Conservation (phyloP, 1,140 invertebrate genomes). For the Temnothorax nylanderi region DNA sequence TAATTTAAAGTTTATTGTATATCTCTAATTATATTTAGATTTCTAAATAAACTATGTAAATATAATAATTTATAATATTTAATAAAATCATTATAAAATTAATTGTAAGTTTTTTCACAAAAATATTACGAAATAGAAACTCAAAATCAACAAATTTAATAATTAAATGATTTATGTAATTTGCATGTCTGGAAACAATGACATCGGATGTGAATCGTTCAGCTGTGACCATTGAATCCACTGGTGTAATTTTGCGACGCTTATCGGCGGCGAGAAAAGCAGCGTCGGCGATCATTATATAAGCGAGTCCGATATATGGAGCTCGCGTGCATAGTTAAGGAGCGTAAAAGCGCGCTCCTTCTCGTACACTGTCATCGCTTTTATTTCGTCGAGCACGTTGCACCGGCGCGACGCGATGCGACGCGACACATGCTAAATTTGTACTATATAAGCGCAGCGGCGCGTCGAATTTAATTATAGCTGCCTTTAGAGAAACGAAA, state of each 20-base stretch:
- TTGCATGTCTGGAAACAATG: background rate
- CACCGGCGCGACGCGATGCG: slow-evolving; percentile 34
- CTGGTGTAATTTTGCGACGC: slow-evolving; percentile 46
- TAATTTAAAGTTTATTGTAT: background rate
- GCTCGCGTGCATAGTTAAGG: slow-evolving; percentile 50
- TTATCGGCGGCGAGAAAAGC: slow-evolving; percentile 63
- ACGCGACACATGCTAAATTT: slow-evolving; percentile 54
- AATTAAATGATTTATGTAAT: background rate
- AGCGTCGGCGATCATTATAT: slow-evolving; percentile 50
- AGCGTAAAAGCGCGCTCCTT: slow-evolving; percentile 39
- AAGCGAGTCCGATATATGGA: slow-evolving; percentile 49
- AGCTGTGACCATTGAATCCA: background rate
- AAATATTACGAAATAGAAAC: background rate
- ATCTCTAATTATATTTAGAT: background rate
- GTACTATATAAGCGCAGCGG: slow-evolving; percentile 66
- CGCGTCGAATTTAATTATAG: slow-evolving; percentile 70
- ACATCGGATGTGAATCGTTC: background rate
- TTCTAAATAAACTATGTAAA: background rate
- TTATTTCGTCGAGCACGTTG: slow-evolving; percentile 54
- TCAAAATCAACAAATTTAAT: background rate
- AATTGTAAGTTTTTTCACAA: background rate
- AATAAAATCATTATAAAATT: background rate
- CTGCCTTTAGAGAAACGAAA: slow-evolving; percentile 65
- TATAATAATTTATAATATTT: background rate
- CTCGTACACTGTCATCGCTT: slow-evolving; percentile 48